Conservation (phyloP, 2,888 invertebrate species). For the Trachelus tabidus region DNA sequence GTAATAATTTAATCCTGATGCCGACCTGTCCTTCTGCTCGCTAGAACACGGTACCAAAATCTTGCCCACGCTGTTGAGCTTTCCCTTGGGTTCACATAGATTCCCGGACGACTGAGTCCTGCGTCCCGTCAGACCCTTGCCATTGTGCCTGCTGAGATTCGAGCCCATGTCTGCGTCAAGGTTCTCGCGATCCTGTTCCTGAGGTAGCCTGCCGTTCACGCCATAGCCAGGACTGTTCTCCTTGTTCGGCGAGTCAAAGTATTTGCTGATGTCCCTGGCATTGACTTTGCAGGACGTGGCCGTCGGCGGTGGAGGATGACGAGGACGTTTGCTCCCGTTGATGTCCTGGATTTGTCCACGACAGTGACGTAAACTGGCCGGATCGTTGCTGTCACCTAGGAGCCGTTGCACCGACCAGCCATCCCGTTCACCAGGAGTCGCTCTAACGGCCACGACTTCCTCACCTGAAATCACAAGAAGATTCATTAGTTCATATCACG, state of each 20-base stretch:
- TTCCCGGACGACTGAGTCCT: slow-evolving; percentile 81
- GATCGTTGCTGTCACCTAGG: slow-evolving; percentile 38
- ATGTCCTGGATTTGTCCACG: slow-evolving; percentile 42
- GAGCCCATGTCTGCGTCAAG: slow-evolving; percentile 74
- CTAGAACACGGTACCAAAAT: slow-evolving; percentile 60
- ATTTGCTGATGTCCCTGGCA: slow-evolving; percentile 52
- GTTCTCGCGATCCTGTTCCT: not conserved
- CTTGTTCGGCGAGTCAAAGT: slow-evolving; percentile 55
- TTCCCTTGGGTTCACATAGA: slow-evolving; percentile 73
- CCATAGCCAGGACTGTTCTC: slow-evolving; percentile 54
- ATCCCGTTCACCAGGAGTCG: slow-evolving; percentile 40
- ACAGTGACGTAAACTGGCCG: slow-evolving; percentile 32
- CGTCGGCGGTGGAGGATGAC: slow-evolving; percentile 40
- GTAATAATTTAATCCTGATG: not conserved
- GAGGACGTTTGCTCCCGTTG: slow-evolving; percentile 32
- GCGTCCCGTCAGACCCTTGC: slow-evolving; percentile 77
- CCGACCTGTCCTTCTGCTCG: slow-evolving; percentile 55
- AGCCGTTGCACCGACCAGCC: slow-evolving; percentile 45
- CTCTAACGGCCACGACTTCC: slow-evolving; percentile 48
- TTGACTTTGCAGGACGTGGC: slow-evolving; percentile 47
- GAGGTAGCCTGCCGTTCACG: slow-evolving; percentile 32
- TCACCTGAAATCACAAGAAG: slow-evolving; percentile 50
- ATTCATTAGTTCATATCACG: not conserved
- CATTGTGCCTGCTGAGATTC: slow-evolving; percentile 81
- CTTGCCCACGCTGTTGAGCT: slow-evolving; percentile 58